Base-by-base conservation (phyloP, 2,113 vertebrate genomes). In the Scomber scombrus region DNA sequence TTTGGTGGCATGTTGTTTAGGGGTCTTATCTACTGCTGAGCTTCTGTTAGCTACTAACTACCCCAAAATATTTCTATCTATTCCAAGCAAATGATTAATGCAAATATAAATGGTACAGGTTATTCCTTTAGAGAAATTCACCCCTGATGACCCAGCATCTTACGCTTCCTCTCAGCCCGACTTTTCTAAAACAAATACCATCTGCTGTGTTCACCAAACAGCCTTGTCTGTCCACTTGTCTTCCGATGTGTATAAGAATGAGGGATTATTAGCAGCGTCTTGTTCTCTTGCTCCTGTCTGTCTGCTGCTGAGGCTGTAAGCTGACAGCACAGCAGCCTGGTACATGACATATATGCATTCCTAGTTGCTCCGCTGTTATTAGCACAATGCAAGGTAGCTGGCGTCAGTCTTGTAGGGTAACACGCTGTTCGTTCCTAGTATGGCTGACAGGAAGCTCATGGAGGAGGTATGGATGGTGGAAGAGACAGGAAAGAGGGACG, bases 371-470 rank as follows among this genome's bases (percentile, higher is more conserved):
- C 92, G 91, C 86, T 88, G 92, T 93, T 90, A 85, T 91, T 84
- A 91, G 80, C 82, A 66, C 89, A 79, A 91, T 91, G 81, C 79
- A 79, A 89, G 80, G 79, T 89, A 86, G 61, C 78, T 55, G 51
- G 90, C 90, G 84, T 93, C 90, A 86, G 89, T 77, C 78, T 75
- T 64, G 72, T 75, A 56, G 64, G 67, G 43, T 70, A 67, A 56
- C 93, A 89, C 86, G 78, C 93, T 89, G 91, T 78, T 95, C 78
- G 83, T 93, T 93, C 88, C 92, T 90, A 86, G 94, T 94, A 92
- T 89, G 26, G 95, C 94, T 96, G 95, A 97, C 96, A 94, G 95
- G 93, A 94, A 80, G 90, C 90, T 95, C 95, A 95, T 93, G n/a
- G 89, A 71, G 14, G 89, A 71, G 14, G 89, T 89, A 15, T 31